A percentile compares a stretch with the other conserved stretches of the same genome.
These are phyloP conservation scores for Polypterus senegalus DNA, from an alignment of 2,113 vertebrate species.

Conservation along the genomic window DNA sequence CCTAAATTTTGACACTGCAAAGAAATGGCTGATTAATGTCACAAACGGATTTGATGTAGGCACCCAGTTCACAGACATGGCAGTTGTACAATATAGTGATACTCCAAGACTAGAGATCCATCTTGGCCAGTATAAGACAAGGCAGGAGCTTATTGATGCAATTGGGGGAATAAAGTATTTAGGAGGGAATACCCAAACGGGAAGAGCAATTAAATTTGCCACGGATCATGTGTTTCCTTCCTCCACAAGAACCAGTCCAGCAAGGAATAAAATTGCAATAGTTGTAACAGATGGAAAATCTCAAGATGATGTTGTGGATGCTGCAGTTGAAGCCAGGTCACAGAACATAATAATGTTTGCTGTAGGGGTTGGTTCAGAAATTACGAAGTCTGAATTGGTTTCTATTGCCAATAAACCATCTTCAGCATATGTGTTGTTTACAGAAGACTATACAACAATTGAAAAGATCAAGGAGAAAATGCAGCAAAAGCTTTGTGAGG, in stretches of 20 bases:
- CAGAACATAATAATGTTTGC: constrained; percentile 51
- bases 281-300: constrained; percentile 65
- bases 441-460: constrained; percentile 57
- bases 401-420: constrained; percentile 55
- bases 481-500: constrained; percentile 62
- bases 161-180: constrained; percentile 46
- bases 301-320: constrained; percentile 57
- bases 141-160: constrained; percentile 40
- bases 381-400: constrained; percentile 51
- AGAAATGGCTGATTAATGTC: constrained; percentile 60
- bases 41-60: constrained; percentile 59
- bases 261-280: constrained; percentile 56
- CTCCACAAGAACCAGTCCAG: constrained; percentile 32
- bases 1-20: constrained; percentile 53
- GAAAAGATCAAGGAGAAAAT: constrained; percentile 50
- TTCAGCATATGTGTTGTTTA: constrained; percentile 50
- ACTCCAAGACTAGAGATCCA: constrained; percentile 55
- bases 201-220: constrained; percentile 56
- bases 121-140: constrained; percentile 43
- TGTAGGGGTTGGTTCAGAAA: constrained; percentile 58
- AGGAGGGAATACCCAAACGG: constrained; percentile 65
- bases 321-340: constrained; percentile 43
- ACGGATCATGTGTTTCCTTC: constrained; percentile 54
- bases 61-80: constrained; percentile 48
- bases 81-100: constrained; percentile 61